phyloP scores from a whole-genome alignment of 2,113 vertebrate genomes.

The Triplophysa tibetana region DNA sequence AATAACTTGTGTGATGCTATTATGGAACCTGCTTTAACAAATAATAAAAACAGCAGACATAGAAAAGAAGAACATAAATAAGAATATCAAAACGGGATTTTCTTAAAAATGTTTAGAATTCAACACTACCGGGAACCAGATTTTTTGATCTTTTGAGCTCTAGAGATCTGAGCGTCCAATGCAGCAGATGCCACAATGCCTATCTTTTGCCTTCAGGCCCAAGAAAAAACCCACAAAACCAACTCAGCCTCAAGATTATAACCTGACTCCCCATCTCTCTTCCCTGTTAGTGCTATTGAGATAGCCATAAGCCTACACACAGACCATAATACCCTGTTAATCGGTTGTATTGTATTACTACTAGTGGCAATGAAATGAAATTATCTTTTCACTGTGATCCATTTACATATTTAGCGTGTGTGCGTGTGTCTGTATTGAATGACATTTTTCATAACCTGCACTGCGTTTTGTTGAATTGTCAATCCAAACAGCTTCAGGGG shows the following conservation, averaged over 20 bases:
- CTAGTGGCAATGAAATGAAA: slow-evolving; percentile 20
- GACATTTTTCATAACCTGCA: not conserved
- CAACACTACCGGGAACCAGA: slow-evolving; percentile 15
- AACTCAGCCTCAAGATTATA: slow-evolving; percentile 17
- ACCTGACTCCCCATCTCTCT: not conserved
- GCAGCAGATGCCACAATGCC: not conserved
- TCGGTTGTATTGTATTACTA: slow-evolving; percentile 10
- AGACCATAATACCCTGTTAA: slow-evolving; percentile 29
- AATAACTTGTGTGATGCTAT: too few relatives aligned
- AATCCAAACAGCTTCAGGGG: slow-evolving; percentile 18
- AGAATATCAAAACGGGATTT: not conserved
- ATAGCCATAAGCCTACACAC: slow-evolving; percentile 1
- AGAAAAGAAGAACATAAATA: too few relatives aligned
- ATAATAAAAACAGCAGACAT: too few relatives aligned
- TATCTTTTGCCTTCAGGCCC: not conserved
- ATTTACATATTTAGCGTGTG: slow-evolving; percentile 18
- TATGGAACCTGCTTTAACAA: too few relatives aligned
- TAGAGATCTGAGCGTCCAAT: not conserved
- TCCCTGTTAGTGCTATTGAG: slow-evolving; percentile 4
- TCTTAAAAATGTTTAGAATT: not conserved
- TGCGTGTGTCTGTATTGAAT: slow-evolving; percentile 1
- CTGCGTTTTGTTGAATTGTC: slow-evolving; percentile 23
- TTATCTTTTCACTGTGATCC: slow-evolving; percentile 27
- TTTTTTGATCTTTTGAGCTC: slow-evolving; percentile 11
- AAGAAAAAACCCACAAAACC: not conserved